These are phyloP conservation scores for Junonia oenone DNA, from an alignment of 2,888 invertebrate genomes.

Conservation along the genomic window DNA sequence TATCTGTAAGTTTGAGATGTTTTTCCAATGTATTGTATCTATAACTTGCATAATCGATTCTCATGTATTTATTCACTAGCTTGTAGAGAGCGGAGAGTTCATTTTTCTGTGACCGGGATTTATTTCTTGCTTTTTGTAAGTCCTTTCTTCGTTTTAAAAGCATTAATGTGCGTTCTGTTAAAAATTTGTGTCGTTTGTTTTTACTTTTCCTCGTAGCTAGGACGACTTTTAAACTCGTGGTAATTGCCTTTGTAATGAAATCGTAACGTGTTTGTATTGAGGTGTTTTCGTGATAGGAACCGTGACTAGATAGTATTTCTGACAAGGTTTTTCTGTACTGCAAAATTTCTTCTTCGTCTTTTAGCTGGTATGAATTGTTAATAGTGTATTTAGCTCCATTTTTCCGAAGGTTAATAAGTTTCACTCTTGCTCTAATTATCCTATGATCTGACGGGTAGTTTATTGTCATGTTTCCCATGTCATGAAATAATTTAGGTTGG, in stretches of 20 bases:
- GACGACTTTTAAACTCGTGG: slow-evolving; percentile 3
- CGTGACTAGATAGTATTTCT: not conserved
- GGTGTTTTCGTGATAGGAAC: not conserved
- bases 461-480: slow-evolving; percentile 11
- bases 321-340: slow-evolving; percentile 4
- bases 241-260: slow-evolving; percentile 13
- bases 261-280: no score
- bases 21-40: slow-evolving; percentile 14
- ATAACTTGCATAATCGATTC: slow-evolving; percentile 20
- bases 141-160: slow-evolving; percentile 16
- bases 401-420: not conserved
- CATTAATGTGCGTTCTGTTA: not conserved
- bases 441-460: no score
- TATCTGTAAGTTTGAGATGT: slow-evolving; percentile 5
- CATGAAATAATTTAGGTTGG: slow-evolving; percentile 9
- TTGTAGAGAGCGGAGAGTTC: no score
- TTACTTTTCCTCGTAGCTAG: not conserved
- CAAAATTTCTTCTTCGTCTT: slow-evolving; percentile 7
- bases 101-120: no score
- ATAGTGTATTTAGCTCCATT: slow-evolving; percentile 8
- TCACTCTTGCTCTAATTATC: slow-evolving; percentile 15
- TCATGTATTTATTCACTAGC: no score
- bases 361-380: not conserved
- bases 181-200: slow-evolving; percentile 13
- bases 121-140: no score